Evolutionary conservation across 2,113 vertebrate species (phyloP).

Genomic region (Stercorarius parasiticus): DNA sequence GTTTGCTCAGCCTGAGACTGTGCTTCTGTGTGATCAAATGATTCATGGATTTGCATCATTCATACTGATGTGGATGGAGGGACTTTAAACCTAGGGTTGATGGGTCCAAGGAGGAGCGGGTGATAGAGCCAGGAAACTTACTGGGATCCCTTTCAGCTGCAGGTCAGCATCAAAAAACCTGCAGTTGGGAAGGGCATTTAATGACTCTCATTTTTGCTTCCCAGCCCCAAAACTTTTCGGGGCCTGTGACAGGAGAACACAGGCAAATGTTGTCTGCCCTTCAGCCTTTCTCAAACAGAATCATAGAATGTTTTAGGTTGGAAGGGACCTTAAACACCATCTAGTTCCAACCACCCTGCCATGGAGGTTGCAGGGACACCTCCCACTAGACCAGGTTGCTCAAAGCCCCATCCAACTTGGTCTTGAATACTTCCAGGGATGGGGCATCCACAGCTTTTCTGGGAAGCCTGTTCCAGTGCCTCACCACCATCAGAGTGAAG

Average conservation of each 20-base stretch:
- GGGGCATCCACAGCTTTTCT: no score
- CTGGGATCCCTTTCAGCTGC: neutral
- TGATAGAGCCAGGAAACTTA: neutral
- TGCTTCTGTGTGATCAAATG: neutral
- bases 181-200: neutral
- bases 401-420: no score
- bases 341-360: no score
- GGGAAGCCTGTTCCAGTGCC: no score
- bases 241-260: neutral
- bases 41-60: neutral
- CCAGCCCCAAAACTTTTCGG: neutral
- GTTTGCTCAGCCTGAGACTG: neutral
- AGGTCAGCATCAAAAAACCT: neutral
- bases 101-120: neutral
- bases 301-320: no score
- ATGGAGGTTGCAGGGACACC: no score
- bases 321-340: no score
- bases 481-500: no score
- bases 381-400: no score
- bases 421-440: no score
- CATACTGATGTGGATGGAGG: neutral
- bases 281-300: neutral
- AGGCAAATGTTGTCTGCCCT: rapidly evolving
- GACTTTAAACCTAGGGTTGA: neutral
- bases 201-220: neutral